phyloP scores from a whole-genome alignment of 2,888 invertebrate genomes.

The Hirtodrosophila histrioides region DNA sequence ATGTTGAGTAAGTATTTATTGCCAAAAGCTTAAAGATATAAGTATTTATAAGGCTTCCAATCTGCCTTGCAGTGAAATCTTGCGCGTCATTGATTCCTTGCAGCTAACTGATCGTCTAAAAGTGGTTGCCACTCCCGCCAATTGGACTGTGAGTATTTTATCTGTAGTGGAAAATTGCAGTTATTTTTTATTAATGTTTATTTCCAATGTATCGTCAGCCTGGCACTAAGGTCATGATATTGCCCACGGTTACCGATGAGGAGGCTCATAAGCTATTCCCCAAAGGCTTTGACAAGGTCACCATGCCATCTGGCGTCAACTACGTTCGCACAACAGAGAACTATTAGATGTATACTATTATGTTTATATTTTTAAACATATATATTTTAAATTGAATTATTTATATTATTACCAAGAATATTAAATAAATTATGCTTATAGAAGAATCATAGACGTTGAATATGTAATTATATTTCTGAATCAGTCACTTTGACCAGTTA shows the following conservation, averaged over 20 bases:
- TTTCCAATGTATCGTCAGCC: slow-evolving; percentile 82
- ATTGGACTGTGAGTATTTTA: slow-evolving; percentile 90
- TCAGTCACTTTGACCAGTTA: too few relatives aligned
- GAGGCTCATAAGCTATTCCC: slow-evolving; percentile 89
- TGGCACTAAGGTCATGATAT: slow-evolving; percentile 92
- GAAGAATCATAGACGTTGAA: too few relatives aligned
- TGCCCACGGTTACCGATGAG: slow-evolving; percentile 88
- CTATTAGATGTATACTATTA: slow-evolving; percentile 83
- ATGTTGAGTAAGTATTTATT: slow-evolving; percentile 89
- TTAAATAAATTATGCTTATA: too few relatives aligned
- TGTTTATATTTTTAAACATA: background rate
- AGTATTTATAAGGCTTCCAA: too few relatives aligned
- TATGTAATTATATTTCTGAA: too few relatives aligned
- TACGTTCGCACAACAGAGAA: slow-evolving; percentile 90
- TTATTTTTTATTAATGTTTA: too few relatives aligned
- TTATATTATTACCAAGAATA: too few relatives aligned
- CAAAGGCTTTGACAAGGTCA: slow-evolving; percentile 87
- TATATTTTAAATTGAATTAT: too few relatives aligned
- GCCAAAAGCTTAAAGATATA: too few relatives aligned
- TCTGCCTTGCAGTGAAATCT: slow-evolving; percentile 88
- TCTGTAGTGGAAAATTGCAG: too few relatives aligned
- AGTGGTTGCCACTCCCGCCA: slow-evolving; percentile 92
- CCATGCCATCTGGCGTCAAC: slow-evolving; percentile 90
- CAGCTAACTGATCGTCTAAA: slow-evolving; percentile 90
- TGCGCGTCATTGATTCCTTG: slow-evolving; percentile 92